Evolutionary conservation across 1,140 invertebrate genomes (phyloP).

Genomic region (Nasonia longicornis): DNA sequence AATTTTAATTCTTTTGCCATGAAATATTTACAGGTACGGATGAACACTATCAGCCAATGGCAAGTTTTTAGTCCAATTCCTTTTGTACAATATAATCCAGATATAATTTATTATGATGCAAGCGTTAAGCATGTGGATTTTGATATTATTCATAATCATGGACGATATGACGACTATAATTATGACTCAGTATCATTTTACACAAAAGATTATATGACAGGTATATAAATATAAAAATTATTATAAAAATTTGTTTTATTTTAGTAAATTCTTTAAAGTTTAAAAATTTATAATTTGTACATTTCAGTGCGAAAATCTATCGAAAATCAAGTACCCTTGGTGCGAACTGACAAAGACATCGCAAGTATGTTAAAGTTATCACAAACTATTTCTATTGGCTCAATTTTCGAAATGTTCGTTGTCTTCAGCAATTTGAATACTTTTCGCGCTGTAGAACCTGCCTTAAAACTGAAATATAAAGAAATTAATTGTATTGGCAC

Average conservation of each 20-base stretch:
- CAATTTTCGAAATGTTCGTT: slow-evolving; percentile 77
- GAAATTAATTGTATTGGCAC: slow-evolving; percentile 60
- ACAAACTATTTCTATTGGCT: slow-evolving; percentile 57
- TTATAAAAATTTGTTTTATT: slow-evolving; percentile 47
- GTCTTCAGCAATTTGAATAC: slow-evolving; percentile 73
- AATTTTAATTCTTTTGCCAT: slow-evolving; percentile 35
- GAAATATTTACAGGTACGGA: slow-evolving; percentile 74
- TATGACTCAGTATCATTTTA: slow-evolving; percentile 85
- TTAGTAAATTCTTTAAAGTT: slow-evolving; percentile 42
- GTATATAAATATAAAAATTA: slow-evolving; percentile 66
- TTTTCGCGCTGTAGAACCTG: slow-evolving; percentile 80
- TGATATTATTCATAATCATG: slow-evolving; percentile 82
- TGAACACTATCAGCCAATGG: slow-evolving; percentile 85
- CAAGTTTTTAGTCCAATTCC: slow-evolving; percentile 87
- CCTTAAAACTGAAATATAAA: slow-evolving; percentile 73
- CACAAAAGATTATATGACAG: slow-evolving; percentile 80
- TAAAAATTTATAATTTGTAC: slow-evolving; percentile 48
- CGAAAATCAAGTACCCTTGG: slow-evolving; percentile 72
- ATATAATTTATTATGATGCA: slow-evolving; percentile 70
- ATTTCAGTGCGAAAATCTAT: slow-evolving; percentile 74
- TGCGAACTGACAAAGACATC: slow-evolving; percentile 76
- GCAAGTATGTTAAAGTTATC: slow-evolving; percentile 62
- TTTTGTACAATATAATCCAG: slow-evolving; percentile 82
- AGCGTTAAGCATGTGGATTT: slow-evolving; percentile 72
- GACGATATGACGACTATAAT: slow-evolving; percentile 82